These are phyloP conservation scores for Paracyprichromis sp. DNA, from an alignment of 2,113 vertebrate genomes.

Conservation along the genomic window DNA sequence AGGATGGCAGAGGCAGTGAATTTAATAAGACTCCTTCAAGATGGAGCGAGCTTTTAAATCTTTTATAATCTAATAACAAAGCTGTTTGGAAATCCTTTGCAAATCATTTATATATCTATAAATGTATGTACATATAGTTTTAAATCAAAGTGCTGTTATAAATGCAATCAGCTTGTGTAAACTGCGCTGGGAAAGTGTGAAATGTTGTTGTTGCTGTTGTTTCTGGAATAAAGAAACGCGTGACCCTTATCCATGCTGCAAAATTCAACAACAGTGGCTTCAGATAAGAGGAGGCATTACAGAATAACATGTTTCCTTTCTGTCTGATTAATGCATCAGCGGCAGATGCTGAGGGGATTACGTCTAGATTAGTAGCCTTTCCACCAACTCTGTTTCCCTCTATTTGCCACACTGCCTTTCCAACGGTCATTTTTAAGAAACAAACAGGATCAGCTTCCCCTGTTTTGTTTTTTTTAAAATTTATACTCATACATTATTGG, in stretches of 20 bases:
- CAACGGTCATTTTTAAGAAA: constrained; percentile 58
- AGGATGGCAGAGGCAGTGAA: background rate
- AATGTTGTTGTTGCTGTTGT: background rate
- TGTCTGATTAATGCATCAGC: constrained; percentile 70
- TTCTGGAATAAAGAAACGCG: background rate
- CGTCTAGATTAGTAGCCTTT: constrained; percentile 72
- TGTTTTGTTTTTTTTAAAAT: background rate
- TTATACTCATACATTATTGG: background rate
- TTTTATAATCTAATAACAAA: constrained; percentile 42
- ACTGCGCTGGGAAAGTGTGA: background rate
- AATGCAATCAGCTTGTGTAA: background rate
- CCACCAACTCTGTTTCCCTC: constrained; percentile 57
- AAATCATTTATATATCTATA: constrained; percentile 9
- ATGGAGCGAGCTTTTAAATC: constrained; percentile 9
- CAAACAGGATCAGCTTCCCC: constrained; percentile 39
- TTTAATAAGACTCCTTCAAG: constrained; percentile 16
- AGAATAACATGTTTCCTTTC: constrained; percentile 73
- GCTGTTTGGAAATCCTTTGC: constrained; percentile 8
- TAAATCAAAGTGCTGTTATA: background rate
- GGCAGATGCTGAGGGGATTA: constrained; percentile 73
- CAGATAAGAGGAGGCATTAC: constrained; percentile 54
- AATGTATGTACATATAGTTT: background rate
- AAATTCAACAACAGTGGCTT: constrained; percentile 51
- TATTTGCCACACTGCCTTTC: constrained; percentile 50
- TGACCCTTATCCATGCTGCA: constrained; percentile 10